Evolutionary conservation across 2,888 invertebrate genomes (phyloP).

Genomic region (Sinhomidia bicolor): DNA sequence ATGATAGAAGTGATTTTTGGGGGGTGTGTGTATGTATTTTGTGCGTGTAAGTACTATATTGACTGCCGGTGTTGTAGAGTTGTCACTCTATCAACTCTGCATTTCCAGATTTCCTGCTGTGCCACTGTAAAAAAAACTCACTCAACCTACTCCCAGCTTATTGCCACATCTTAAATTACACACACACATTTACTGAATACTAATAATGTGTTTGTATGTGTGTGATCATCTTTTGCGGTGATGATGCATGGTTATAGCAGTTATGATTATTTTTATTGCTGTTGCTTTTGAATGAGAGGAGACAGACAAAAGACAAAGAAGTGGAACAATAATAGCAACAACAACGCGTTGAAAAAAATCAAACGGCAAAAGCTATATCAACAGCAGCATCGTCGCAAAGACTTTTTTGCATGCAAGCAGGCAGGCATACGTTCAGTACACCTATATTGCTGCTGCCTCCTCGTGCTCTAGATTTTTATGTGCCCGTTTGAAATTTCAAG

Average conservation of each 20-base stretch:
- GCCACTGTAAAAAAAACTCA: neutral
- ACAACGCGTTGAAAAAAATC: too few species aligned
- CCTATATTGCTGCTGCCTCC: neutral
- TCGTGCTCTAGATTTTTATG: slow-evolving; percentile 41
- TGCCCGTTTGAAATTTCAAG: slow-evolving; percentile 13
- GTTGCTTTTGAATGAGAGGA: slow-evolving; percentile 12
- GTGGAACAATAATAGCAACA: neutral
- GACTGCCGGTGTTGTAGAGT: neutral
- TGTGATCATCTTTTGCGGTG: neutral
- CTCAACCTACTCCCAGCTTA: too few species aligned
- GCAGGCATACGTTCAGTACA: too few species aligned
- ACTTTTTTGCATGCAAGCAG: neutral
- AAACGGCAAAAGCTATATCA: neutral
- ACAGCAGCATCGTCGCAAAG: neutral
- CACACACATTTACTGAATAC: too few species aligned
- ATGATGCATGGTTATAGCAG: neutral
- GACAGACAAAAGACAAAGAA: slow-evolving; percentile 13
- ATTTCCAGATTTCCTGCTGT: slow-evolving; percentile 35
- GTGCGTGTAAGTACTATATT: neutral
- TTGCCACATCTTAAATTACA: neutral
- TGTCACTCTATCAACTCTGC: neutral
- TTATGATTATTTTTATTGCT: neutral
- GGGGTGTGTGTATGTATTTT: slow-evolving; percentile 16
- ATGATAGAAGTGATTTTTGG: slow-evolving; percentile 8
- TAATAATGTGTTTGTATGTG: too few species aligned